A percentile compares a stretch with the other conserved stretches of the same genome.
Evolutionary conservation across 2,797 vertebrate species (phyloP).

Genomic region (Adelosebastes latens): DNA sequence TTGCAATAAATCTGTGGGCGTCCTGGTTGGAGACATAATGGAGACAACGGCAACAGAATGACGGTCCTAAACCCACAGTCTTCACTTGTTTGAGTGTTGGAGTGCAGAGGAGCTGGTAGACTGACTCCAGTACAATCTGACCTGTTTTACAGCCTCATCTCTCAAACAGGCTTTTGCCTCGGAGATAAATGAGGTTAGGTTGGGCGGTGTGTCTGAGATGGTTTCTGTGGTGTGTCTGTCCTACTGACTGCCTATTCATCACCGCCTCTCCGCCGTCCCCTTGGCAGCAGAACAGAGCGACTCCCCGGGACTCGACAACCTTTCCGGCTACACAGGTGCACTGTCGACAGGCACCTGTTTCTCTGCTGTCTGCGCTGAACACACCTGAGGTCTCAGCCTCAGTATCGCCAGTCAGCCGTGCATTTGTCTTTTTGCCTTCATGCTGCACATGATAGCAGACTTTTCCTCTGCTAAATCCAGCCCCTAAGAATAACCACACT

Average conservation of each 20-base stretch:
- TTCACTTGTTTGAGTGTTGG: neutral
- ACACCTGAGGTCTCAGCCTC: slow-evolving; percentile 28
- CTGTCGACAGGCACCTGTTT: slow-evolving; percentile 22
- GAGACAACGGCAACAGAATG: neutral
- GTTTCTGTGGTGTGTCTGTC: slow-evolving; percentile 21
- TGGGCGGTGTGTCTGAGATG: slow-evolving; percentile 9
- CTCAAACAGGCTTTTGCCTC: slow-evolving; percentile 42
- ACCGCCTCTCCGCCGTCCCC: slow-evolving; percentile 8
- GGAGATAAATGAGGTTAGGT: slow-evolving; percentile 36
- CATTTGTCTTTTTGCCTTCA: slow-evolving; percentile 39
- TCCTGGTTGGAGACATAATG: neutral
- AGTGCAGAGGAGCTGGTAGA: slow-evolving; percentile 9
- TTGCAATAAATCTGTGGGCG: neutral
- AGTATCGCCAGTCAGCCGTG: neutral
- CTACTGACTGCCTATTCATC: slow-evolving; percentile 48
- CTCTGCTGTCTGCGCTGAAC: slow-evolving; percentile 3
- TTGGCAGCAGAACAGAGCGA: slow-evolving; percentile 54
- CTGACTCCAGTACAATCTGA: slow-evolving; percentile 36
- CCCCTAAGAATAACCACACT: slow-evolving; percentile 66
- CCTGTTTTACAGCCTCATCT: slow-evolving; percentile 42
- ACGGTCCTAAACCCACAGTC: neutral
- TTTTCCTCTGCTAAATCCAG: slow-evolving; percentile 53
- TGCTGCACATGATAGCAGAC: slow-evolving; percentile 37
- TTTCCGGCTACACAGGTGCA: slow-evolving; percentile 50
- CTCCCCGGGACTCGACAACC: slow-evolving; percentile 21